Base-by-base conservation (phyloP, 2,888 invertebrate species). In the Papilio elwesi region DNA sequence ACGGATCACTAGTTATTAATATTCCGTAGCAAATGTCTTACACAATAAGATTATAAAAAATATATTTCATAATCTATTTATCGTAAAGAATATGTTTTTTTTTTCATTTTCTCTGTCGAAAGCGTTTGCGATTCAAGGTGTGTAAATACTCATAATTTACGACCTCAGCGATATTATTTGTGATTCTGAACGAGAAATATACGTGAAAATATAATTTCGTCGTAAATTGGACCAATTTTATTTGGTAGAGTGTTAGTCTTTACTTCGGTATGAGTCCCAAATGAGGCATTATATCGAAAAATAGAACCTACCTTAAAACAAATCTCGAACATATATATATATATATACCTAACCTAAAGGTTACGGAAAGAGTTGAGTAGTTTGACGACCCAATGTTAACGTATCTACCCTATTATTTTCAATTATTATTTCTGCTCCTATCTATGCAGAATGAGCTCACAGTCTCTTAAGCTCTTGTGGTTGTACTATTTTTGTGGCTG, bases 131-230 rank as follows among this genome's bases (percentile, higher is more conserved):
- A 38, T 57, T 38, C 36, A 36, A 57, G 57, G 38, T 57, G 26
- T 26, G 26, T 55, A 55, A 55, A 55, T 55, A 55, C 4, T 38
- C 13, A 13, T 38, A 57, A 38, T 57, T 57, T 57, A 57, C 57
- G 57, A 57, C 38, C 9, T 57, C 13, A 36, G 13, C 13, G 57
- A 57, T 38, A 55, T 55, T 55, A 57, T 57, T 57, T 57, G 55
- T 57, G 26, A 57, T 57, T 36, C 26, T 26, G 26, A 26, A 26
- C 36, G 36, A n/a, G 55, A 55, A 55, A 57, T 26, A 26, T 26
- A 57, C 26, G 36, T 36, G 55, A 57, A 26, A 57, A 57, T 57
- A 57, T 55, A 26, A 55, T 26, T 26, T 36, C 49, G 11, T 49
- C 49, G 3, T 57, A 36, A 36, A 1, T 6, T 57, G 26, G 1